A percentile compares a stretch with the other conserved stretches of the same genome.
These are phyloP conservation scores for Melinaea marsaeus DNA, from an alignment of 2,888 invertebrate genomes.

Conservation along the genomic window DNA sequence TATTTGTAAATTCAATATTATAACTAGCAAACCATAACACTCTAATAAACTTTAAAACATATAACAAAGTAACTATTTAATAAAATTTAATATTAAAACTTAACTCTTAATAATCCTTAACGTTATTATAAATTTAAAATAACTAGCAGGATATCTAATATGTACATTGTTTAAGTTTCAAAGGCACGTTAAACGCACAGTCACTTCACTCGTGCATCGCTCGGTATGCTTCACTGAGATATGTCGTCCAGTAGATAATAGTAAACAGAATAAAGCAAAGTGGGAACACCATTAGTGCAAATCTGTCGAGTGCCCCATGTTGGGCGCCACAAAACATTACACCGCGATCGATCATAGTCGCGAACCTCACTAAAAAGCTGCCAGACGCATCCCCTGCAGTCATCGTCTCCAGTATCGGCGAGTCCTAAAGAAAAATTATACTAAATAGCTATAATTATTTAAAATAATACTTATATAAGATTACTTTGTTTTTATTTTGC, in stretches of 20 bases:
- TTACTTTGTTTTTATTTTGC: neutral
- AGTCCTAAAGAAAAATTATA: conserved; percentile 51
- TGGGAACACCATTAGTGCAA: conserved; percentile 79
- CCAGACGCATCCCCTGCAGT: conserved; percentile 50
- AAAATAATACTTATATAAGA: neutral
- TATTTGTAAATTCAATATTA: conserved; percentile 2
- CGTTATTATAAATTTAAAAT: conserved; percentile 17
- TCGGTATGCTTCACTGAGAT: conserved; percentile 76
- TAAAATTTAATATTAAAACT: conserved; percentile 11
- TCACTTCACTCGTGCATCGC: conserved; percentile 47
- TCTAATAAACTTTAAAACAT: conserved; percentile 15
- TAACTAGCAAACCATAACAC: conserved; percentile 13
- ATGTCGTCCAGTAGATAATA: conserved; percentile 79
- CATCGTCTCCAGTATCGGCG: conserved; percentile 67
- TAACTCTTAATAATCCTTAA: conserved; percentile 17
- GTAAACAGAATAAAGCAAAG: conserved; percentile 78
- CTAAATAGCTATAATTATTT: neutral
- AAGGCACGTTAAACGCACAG: conserved; percentile 16
- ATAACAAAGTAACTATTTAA: conserved; percentile 12
- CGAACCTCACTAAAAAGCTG: conserved; percentile 53
- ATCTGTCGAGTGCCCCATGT: conserved; percentile 78
- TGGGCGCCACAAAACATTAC: conserved; percentile 81
- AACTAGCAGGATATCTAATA: conserved; percentile 68
- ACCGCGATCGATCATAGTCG: conserved; percentile 68
- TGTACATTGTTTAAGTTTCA: conserved; percentile 43